phyloP scores from a whole-genome alignment of 2,113 vertebrate genomes.

The Leptocoma aspasia region DNA sequence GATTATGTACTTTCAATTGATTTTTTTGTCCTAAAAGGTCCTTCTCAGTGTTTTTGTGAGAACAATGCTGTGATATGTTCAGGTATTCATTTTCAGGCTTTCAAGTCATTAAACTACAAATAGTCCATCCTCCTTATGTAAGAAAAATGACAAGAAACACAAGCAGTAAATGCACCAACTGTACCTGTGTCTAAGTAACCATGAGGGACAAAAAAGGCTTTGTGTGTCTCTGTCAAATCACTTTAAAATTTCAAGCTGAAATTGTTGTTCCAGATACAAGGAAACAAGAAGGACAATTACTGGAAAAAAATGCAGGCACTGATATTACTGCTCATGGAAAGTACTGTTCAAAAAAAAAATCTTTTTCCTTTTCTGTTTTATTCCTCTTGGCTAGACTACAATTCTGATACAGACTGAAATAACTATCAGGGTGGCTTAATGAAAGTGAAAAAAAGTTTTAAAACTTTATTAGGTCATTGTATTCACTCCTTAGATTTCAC shows the following conservation, averaged over 20 bases:
- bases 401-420: background rate
- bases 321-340: background rate
- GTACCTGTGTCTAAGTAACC: background rate
- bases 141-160: background rate
- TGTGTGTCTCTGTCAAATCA: background rate
- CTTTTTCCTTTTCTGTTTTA: background rate
- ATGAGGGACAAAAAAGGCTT: background rate
- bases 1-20: background rate
- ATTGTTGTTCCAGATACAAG: background rate
- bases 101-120: constrained; percentile 29
- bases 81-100: constrained; percentile 41
- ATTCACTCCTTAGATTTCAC: background rate
- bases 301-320: background rate
- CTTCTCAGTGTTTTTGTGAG: background rate
- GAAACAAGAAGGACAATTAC: constrained; percentile 8
- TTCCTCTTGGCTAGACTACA: background rate
- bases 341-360: background rate
- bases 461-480: background rate
- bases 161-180: background rate
- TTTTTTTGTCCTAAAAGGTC: background rate
- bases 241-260: constrained; percentile 30
- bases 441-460: background rate
- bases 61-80: background rate
- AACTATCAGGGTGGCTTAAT: background rate
- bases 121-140: background rate